Evolutionary conservation across 1,140 invertebrate genomes (phyloP).

Genomic region (Drosophila fuyamai): DNA sequence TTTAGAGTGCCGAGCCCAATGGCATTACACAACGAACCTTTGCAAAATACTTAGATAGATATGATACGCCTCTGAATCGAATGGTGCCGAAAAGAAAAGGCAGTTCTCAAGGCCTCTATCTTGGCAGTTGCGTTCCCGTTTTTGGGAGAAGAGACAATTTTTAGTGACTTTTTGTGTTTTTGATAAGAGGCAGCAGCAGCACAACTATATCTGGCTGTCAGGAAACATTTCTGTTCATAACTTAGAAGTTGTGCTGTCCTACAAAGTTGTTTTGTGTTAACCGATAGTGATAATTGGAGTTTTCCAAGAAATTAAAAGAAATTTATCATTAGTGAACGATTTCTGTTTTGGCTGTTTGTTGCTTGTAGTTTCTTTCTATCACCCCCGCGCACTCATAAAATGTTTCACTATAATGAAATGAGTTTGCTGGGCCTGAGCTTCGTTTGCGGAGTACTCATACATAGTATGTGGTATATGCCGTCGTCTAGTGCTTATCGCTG

Average conservation of each 20-base stretch:
- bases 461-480: slow-evolving; percentile 40
- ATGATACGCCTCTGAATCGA: slow-evolving; percentile 10
- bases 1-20: slow-evolving; percentile 7
- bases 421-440: slow-evolving; percentile 38
- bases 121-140: slow-evolving; percentile 3
- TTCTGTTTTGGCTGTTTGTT: slow-evolving; percentile 23
- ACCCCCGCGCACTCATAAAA: slow-evolving; percentile 26
- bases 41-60: slow-evolving; percentile 21
- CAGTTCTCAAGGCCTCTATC: slow-evolving; percentile 38
- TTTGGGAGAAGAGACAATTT: slow-evolving; percentile 32
- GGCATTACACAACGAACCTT: slow-evolving; percentile 32
- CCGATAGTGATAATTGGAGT: slow-evolving; percentile 79
- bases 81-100: neutral
- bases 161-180: slow-evolving; percentile 73
- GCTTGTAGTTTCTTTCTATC: slow-evolving; percentile 12
- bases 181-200: slow-evolving; percentile 43
- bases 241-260: slow-evolving; percentile 43
- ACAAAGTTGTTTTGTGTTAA: slow-evolving; percentile 61
- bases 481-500: slow-evolving; percentile 72
- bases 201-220: slow-evolving; percentile 25
- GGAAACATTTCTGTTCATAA: slow-evolving; percentile 66
- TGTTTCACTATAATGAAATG: slow-evolving; percentile 76
- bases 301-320: slow-evolving; percentile 79
- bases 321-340: slow-evolving; percentile 74
- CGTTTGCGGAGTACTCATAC: slow-evolving; percentile 39